Evolutionary conservation across 1,140 invertebrate genomes (phyloP), one percentile per base, ranked within the genome.

Genomic region (Muscidifurax raptorellus): DNA sequence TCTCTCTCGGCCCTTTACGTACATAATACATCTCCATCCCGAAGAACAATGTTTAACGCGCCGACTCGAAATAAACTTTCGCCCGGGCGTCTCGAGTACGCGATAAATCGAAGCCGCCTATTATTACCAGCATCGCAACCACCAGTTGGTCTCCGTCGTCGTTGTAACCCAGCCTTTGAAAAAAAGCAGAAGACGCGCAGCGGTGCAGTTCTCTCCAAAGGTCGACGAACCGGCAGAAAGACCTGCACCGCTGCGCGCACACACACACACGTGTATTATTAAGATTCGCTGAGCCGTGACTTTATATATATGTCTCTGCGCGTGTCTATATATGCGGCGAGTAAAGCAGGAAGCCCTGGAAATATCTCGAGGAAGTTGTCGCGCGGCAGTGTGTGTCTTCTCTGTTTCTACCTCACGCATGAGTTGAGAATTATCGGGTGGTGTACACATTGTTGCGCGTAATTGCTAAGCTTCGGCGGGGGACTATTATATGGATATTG

Each of bases 41-140:
- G 22, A 59, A 59, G 52, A n/a, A 69, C 66, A 69, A 69, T 67
- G 27, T n/a, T n/a, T 67, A n/a, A 18, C 64, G 22, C 64, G 64
- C n/a, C 64, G 22, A 67, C 64, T 27, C 28, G 71, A 30, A 36
- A 72, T 74, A 74, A 74, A 74, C 18, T 40, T 27, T 30, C 6
- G 12, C 28, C 69, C 13, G 30, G 69, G 28, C 30, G 30, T n/a
- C 28, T 27, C 76, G n/a, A 47, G 25, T 69, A 2, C 66, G 47
- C 76, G 36, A 78, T 78, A 64, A 78, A 78, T 78, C 76, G 76
- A 78, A 64, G 76, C 27, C n/a, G 28, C 27, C 44, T 78, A 75
- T 59, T 30, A 76, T 52, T 76, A 52, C 13, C 28, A 22, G 12
- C 40, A n/a, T 59, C 22, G 44, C 27, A 64, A 78, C 76, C 76